Evolutionary conservation across 2,888 invertebrate genomes (phyloP), one percentile per base, ranked within the genome.

Genomic region (Gymnoscelis rufifasciata): DNA sequence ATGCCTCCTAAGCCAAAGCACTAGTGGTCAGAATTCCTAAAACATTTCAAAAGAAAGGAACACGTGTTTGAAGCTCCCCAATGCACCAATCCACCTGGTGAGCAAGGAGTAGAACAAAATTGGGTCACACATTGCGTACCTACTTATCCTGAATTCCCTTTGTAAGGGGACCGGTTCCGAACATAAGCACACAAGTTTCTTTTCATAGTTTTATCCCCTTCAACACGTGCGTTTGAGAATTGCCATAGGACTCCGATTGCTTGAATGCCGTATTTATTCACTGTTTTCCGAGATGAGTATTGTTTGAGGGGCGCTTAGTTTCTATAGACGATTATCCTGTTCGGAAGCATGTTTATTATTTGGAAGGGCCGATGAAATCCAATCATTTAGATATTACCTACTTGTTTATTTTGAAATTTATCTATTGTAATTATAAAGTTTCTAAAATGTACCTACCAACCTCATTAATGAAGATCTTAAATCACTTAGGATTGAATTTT

Each of bases 11-110:
- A 27, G 12, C 24, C 43, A 38, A 43, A 12, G 52, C 13, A 13
- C 15, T 52, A 57, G 49, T 47, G 52, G 51, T 46, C 47, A 54
- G 40, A 47, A 51, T 56, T 29, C 40, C 15, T 38, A 39, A 42
- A 28, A 26, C 23, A n/a, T n/a, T n/a, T n/a, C n/a, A n/a, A 29
- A 28, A 29, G 26, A 19, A 14, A 30, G n/a, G 14, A 35, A 49
- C 52, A 50, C 55, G 51, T 52, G 46, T 52, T 45, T 29, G 10
- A 23, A 42, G 41, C 38, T 66, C 76, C 79, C 80, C 77, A 76
- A 80, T 82, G 82, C 79, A 83, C 71, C 70, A 74, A 77, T 79
- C 50, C 84, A 86, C 84, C 84, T 86, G 83, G 84, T 64, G 71
- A 62, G 10, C 5, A 33, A 15, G n/a, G 15, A n/a, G 33, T 11